Percentiles rank a stretch among this genome's conserved stretches.
phyloP scores from a whole-genome alignment of 2,113 vertebrate genomes.

The Balaeniceps rex region DNA sequence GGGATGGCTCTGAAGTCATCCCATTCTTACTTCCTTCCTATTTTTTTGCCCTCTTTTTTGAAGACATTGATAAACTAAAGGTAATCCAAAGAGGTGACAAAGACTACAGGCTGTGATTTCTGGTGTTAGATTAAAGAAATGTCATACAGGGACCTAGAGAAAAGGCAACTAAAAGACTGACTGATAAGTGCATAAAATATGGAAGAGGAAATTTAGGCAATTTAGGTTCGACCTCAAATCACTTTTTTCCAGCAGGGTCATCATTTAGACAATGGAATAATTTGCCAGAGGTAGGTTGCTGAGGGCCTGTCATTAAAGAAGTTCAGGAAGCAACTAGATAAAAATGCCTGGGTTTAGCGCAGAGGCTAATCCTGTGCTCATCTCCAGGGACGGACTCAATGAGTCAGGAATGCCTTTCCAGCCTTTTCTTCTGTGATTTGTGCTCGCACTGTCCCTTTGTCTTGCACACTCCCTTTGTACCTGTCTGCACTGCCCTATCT shows the following conservation, averaged over 20 bases:
- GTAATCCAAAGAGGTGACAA: slow-evolving; percentile 18
- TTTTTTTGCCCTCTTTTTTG: not conserved
- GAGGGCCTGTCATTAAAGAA: slow-evolving; percentile 9
- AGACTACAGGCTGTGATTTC: slow-evolving; percentile 25
- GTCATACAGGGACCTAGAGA: slow-evolving; percentile 6
- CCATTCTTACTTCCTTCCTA: not conserved
- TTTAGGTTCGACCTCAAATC: not conserved
- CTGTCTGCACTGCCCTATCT: slow-evolving; percentile 5
- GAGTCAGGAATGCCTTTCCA: not conserved
- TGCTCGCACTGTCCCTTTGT: not conserved
- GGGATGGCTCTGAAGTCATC: not conserved
- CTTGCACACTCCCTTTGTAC: not conserved
- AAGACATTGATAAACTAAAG: slow-evolving; percentile 41
- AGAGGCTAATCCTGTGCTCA: not conserved
- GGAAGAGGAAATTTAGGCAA: slow-evolving; percentile 35
- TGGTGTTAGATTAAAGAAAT: slow-evolving; percentile 32
- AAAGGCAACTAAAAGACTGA: slow-evolving; percentile 5
- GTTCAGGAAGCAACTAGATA: slow-evolving; percentile 22
- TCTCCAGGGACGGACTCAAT: not conserved
- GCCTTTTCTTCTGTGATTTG: not conserved
- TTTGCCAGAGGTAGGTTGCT: slow-evolving; percentile 21
- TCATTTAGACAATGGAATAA: slow-evolving; percentile 54
- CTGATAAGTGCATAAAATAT: slow-evolving; percentile 25
- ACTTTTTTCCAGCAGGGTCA: not conserved
- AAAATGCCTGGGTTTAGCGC: not conserved